Evolutionary conservation across 2,797 vertebrate species (phyloP).

Genomic region (Pteronotus mesoamericanus): DNA sequence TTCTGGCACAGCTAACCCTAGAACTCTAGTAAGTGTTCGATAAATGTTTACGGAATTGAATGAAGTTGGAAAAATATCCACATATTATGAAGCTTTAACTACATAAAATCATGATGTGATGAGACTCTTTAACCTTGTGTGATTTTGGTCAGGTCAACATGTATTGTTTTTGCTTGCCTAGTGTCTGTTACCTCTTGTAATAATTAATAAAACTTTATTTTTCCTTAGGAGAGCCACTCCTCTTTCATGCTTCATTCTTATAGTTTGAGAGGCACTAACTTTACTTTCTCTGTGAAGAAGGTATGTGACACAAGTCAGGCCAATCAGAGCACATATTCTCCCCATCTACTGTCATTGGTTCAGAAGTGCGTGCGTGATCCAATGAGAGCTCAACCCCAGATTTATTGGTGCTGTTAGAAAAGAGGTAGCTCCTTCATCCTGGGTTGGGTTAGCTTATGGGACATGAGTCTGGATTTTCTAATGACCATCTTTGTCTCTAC

Average conservation of each 20-base stretch:
- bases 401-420: not conserved
- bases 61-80: not conserved
- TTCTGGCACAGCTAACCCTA: not conserved
- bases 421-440: not conserved
- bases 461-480: not conserved
- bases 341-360: not conserved
- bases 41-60: not conserved
- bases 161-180: not conserved
- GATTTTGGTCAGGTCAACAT: not conserved
- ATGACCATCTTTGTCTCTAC: not conserved
- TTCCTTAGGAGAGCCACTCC: not conserved
- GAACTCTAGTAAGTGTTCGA: not conserved
- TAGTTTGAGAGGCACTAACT: not conserved
- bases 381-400: not conserved
- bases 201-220: not conserved
- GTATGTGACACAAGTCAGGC: not conserved
- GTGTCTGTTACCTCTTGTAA: not conserved
- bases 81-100: not conserved
- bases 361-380: not conserved
- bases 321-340: not conserved
- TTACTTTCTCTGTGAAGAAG: not conserved
- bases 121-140: not conserved
- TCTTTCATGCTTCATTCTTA: not conserved
- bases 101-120: not conserved
- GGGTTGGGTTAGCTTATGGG: not conserved